Evolutionary conservation across 2,113 vertebrate genomes (phyloP), one percentile per base, ranked within the genome.

Genomic region (Carollia perspicillata): DNA sequence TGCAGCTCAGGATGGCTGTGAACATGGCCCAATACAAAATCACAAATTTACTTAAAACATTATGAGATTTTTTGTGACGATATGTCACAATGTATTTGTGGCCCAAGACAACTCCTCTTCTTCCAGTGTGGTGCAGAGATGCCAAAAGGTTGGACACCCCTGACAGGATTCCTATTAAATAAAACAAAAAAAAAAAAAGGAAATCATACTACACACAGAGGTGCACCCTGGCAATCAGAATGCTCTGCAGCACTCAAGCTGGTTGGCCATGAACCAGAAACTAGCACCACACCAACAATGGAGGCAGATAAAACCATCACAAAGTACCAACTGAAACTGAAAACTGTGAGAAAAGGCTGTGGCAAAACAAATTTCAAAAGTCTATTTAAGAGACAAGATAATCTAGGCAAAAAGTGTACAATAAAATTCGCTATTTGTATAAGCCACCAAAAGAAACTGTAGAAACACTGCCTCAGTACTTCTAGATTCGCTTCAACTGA

Each of bases 361-460:
- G 13, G 51, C 16, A 84, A 95, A 95, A 49, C 79, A 44, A 91
- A 69, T 85, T 22, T 93, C 35, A 55, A 42, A 94, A 69, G 35
- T 77, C 74, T 89, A 58, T 30, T 47, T 53, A 92, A 93, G 30
- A 96, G 33, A 5, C 28, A 91, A 85, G 13, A 47, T 66, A 69
- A 91, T 35, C 35, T 71, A 92, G 20, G 35, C 13, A 75, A 87
- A 71, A 94, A 37, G 11, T 30, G 10, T 79, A 66, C 40, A 9
- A 90, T 58, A 88, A 93, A 87, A 83, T 37, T 83, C 66, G 93
- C 5, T 86, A 20, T 60, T 68, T 58, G 0, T 22, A 0, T 65
- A 74, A 90, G 40, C 47, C 42, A 35, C 28, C 58, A 95, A 74
- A 81, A 83, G 81, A 93, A 93, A 93, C 47, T 81, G 86, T 0